Conservation (phyloP, 1,140 invertebrate species). For the Drosophila bipectinata region DNA sequence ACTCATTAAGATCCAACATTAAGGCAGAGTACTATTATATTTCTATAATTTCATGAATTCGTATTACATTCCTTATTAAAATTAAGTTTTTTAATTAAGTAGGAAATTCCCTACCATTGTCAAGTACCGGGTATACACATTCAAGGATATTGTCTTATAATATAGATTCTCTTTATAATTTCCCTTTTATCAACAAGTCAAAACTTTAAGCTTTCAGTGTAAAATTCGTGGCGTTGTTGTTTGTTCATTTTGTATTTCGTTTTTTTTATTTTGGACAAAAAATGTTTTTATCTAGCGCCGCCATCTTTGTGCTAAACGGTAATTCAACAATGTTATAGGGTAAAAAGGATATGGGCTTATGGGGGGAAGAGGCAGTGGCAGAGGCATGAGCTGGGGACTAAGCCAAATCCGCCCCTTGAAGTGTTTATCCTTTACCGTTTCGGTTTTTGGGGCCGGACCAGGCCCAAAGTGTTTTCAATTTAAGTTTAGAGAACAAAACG, state of each 20-base stretch:
- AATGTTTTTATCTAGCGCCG: conserved; percentile 66
- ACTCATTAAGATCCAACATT: too few species aligned
- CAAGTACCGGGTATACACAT: too few species aligned
- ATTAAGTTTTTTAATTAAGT: too few species aligned
- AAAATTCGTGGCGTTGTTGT: neutral
- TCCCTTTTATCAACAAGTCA: neutral
- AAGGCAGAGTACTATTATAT: too few species aligned
- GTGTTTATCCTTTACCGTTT: conserved; percentile 70
- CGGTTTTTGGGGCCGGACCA: conserved; percentile 18
- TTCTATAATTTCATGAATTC: too few species aligned
- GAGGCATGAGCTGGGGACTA: conserved; percentile 30
- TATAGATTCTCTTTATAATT: too few species aligned
- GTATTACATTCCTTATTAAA: too few species aligned
- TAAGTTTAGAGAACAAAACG: conserved; percentile 82
- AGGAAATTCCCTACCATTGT: too few species aligned
- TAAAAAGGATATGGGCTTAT: conserved; percentile 10
- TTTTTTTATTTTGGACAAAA: conserved; percentile 53
- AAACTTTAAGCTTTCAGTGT: conserved; percentile 12
- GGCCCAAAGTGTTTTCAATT: conserved; percentile 77
- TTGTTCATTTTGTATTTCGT: conserved; percentile 34
- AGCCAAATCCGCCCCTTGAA: conserved; percentile 80
- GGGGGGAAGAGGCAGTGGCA: neutral
- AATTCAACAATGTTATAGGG: conserved; percentile 29
- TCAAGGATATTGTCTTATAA: too few species aligned
- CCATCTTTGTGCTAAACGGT: conserved; percentile 78